These are phyloP conservation scores for Andrena chrysosceles DNA, from an alignment of 2,888 invertebrate genomes.

Conservation along the genomic window DNA sequence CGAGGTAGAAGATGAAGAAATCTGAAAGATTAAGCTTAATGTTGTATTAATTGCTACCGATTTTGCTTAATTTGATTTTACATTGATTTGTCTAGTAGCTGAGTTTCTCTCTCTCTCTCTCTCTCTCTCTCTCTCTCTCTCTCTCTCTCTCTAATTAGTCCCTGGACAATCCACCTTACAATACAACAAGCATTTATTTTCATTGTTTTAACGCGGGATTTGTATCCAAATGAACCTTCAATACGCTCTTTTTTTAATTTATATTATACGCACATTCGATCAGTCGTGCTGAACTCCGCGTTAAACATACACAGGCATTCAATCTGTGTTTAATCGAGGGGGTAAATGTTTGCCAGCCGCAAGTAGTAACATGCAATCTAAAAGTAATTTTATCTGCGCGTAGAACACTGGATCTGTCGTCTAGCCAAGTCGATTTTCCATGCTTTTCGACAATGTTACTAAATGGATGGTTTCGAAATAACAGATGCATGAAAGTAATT, in stretches of 20 bases:
- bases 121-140: too few relatives aligned
- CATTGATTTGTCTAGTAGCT: too few relatives aligned
- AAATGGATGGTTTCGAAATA: too few relatives aligned
- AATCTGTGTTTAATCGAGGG: slow-evolving; percentile 19
- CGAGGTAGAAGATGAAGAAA: too few relatives aligned
- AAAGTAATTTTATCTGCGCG: slow-evolving; percentile 43
- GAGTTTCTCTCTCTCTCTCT: too few relatives aligned
- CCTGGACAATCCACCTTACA: neutral
- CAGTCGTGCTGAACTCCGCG: slow-evolving; percentile 11
- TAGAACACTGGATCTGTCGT: slow-evolving; percentile 34
- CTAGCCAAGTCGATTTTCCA: slow-evolving; percentile 14
- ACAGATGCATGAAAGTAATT: too few relatives aligned
- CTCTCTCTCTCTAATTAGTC: too few relatives aligned
- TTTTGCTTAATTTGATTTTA: too few relatives aligned
- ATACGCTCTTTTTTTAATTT: neutral
- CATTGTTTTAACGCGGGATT: neutral
- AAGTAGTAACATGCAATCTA: slow-evolving; percentile 33
- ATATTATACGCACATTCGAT: neutral
- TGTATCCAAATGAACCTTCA: neutral
- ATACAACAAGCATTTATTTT: neutral
- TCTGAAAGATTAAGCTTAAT: too few relatives aligned
- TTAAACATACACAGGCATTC: slow-evolving; percentile 30
- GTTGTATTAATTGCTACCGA: too few relatives aligned
- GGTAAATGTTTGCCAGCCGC: slow-evolving; percentile 23
- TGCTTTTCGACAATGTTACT: neutral